Percentiles rank a stretch among this genome's conserved stretches.
Evolutionary conservation across 1,140 invertebrate genomes (phyloP).

Genomic region (Heliconius hewitsoni): DNA sequence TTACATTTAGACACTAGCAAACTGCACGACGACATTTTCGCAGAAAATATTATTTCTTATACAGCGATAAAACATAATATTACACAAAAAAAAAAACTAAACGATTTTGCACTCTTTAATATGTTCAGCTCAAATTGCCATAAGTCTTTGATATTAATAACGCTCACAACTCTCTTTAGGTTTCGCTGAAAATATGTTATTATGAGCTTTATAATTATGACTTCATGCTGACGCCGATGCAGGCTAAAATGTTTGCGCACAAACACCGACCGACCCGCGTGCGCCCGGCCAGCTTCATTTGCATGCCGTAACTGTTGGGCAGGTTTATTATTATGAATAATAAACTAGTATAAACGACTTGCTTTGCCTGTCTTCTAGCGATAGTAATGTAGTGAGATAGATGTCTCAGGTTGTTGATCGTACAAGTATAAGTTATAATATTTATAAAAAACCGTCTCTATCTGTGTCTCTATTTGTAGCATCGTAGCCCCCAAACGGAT

Average conservation of each 20-base stretch:
- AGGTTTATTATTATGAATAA: not conserved
- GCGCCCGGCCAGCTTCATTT: conserved; percentile 19
- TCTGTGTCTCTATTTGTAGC: no score
- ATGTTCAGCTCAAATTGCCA: not conserved
- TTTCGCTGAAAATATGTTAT: conserved; percentile 15
- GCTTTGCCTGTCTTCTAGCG: not conserved
- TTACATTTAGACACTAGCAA: no score
- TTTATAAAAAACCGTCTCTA: no score
- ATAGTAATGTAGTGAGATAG: not conserved
- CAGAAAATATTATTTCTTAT: no score
- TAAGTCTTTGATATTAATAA: conserved; percentile 1
- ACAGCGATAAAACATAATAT: no score
- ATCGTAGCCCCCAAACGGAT: no score
- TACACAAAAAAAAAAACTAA: no score
- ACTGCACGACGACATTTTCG: no score
- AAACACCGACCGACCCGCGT: conserved; percentile 13
- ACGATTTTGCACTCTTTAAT: not conserved
- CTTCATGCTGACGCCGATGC: conserved; percentile 17
- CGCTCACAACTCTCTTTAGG: not conserved
- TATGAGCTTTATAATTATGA: conserved; percentile 22
- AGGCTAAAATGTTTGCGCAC: conserved; percentile 27
- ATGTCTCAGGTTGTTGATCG: not conserved
- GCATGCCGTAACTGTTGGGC: conserved; percentile 22
- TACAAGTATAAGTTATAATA: no score
- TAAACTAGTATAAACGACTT: not conserved